Conservation (phyloP, 1,140 invertebrate species). For the Leptinotarsa lineolata region DNA sequence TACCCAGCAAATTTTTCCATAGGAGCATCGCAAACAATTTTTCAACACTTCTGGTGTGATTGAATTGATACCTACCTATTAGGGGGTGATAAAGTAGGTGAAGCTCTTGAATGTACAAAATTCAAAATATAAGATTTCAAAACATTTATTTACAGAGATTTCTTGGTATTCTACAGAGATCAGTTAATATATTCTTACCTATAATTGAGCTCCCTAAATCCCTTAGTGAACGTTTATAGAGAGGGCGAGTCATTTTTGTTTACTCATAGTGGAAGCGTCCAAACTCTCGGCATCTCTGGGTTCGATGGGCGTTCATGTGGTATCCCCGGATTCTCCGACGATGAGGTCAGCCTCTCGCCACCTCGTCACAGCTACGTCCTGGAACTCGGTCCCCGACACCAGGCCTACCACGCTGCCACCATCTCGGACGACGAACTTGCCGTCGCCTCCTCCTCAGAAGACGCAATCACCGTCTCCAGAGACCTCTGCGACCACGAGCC, state of each 20-base stretch:
- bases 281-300: constrained; percentile 56
- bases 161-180: too few relatives aligned
- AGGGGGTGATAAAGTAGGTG: too few relatives aligned
- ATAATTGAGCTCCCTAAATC: too few relatives aligned
- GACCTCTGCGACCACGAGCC: constrained; percentile 55
- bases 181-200: too few relatives aligned
- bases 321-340: constrained; percentile 55
- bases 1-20: too few relatives aligned
- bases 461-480: constrained; percentile 54
- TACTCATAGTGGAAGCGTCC: constrained; percentile 53
- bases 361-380: constrained; percentile 56
- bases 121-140: too few relatives aligned
- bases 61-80: too few relatives aligned
- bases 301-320: constrained; percentile 51
- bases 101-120: too few relatives aligned
- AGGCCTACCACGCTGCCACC: constrained; percentile 46
- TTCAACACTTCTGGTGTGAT: too few relatives aligned
- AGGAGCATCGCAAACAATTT: too few relatives aligned
- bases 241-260: constrained; percentile 20
- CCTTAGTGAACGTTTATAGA: too few relatives aligned
- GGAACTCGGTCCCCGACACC: constrained; percentile 55
- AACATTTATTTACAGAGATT: too few relatives aligned
- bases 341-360: constrained; percentile 56
- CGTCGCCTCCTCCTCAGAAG: constrained; percentile 56
- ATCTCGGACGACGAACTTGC: constrained; percentile 54